phyloP scores from a whole-genome alignment of 2,113 vertebrate genomes.

The Petroica traversi region DNA sequence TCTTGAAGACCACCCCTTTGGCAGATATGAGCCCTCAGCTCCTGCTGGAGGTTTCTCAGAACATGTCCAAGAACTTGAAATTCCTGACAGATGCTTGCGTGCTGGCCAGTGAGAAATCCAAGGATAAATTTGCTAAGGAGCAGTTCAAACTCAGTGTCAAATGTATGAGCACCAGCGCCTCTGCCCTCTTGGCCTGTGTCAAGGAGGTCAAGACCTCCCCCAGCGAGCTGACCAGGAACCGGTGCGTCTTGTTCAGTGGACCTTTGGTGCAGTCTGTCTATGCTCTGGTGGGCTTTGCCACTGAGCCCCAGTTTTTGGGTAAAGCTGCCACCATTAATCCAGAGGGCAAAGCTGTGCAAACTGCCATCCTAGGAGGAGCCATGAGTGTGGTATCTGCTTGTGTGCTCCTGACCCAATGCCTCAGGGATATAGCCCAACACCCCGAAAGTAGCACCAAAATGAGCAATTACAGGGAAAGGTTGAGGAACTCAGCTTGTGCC shows the following conservation, averaged over 20 bases:
- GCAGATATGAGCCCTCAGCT: slow-evolving; percentile 92
- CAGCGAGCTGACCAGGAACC: slow-evolving; percentile 88
- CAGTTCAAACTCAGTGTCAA: slow-evolving; percentile 96
- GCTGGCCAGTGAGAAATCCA: slow-evolving; percentile 89
- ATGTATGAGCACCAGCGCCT: slow-evolving; percentile 94
- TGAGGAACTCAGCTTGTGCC: slow-evolving; percentile 92
- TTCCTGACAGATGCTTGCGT: slow-evolving; percentile 92
- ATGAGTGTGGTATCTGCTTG: slow-evolving; percentile 99
- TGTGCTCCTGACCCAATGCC: slow-evolving; percentile 97
- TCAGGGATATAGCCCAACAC: slow-evolving; percentile 95
- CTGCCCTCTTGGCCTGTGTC: slow-evolving; percentile 92
- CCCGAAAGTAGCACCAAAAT: slow-evolving; percentile 92
- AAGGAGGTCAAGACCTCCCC: slow-evolving; percentile 93
- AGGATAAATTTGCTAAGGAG: slow-evolving; percentile 93
- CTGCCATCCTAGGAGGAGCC: slow-evolving; percentile 93
- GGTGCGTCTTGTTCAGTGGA: slow-evolving; percentile 92
- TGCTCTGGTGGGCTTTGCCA: slow-evolving; percentile 94
- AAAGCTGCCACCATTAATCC: slow-evolving; percentile 86
- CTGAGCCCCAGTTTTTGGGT: slow-evolving; percentile 96
- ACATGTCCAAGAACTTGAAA: slow-evolving; percentile 92
- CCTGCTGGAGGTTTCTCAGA: slow-evolving; percentile 94
- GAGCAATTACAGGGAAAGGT: slow-evolving; percentile 92
- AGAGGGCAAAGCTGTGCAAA: slow-evolving; percentile 96
- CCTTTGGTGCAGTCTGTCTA: slow-evolving; percentile 92
- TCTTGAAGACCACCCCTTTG: slow-evolving; percentile 85